Base-by-base conservation (phyloP, 2,888 invertebrate species). In the Catocala sponsa region DNA sequence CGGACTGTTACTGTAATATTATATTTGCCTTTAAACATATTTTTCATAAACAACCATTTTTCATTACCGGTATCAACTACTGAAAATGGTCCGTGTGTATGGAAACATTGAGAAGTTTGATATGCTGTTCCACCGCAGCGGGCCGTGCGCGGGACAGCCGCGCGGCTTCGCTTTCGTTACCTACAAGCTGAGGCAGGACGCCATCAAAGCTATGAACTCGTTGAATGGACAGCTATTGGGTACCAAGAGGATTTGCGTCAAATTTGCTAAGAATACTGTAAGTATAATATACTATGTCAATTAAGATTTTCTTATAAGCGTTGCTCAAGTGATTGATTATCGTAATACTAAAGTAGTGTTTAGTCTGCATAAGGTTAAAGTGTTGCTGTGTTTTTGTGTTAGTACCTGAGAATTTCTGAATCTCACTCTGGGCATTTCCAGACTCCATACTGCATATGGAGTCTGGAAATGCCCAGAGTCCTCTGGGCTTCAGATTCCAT, bases 101-200 rank as follows among this genome's bases (percentile, higher is more conserved):
- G 99, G 99, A 89, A 95, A 96, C 87, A 97, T 99, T 86, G 98
- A 98, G 95, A 98, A 98, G 96, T 98, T 99, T 94, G 99, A 99
- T 94, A 97, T 98, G 94, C 96, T 99, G 76, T 98, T 98, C 89
- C 98, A 99, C 91, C 98, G 98, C 76, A 96, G 97, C 74, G 99
- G 99, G 75, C 98, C 98, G 44, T 96, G 97, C 76, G 96, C 96
- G 75, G 98, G 98, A 55, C 98, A 98, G 87, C 98, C 99, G 0
- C 95, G 98, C 66, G 99, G 99, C 15, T 99, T 98, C 86, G 98
- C 98, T 15, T 99, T 99, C 90, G 98, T 98, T 56, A 98, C 98
- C 0, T 99, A 97, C 86, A 95, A 96, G 86, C 90, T 91, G 76
- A 92, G 95, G 56, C 94, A 95, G 56, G 96, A 97, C 75, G 98